A percentile compares a stretch with the other conserved stretches of the same genome.
Conservation (phyloP, 1,140 invertebrate genomes). For the Agrypnia vestita region DNA sequence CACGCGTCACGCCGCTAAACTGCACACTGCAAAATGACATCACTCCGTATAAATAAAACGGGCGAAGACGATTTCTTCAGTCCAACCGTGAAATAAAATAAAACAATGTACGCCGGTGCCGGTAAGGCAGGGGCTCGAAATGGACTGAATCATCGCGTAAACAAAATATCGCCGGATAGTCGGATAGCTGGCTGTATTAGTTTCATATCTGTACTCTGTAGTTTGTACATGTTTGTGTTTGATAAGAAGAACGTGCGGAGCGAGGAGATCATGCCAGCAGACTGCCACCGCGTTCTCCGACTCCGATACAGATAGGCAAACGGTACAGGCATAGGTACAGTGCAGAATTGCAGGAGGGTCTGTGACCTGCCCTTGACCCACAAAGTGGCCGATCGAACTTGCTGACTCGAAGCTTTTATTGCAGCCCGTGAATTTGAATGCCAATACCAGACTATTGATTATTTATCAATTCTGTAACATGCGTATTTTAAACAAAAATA, state of each 20-base stretch:
- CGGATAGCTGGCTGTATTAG: slow-evolving; percentile 12
- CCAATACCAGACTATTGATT: no score
- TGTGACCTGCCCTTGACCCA: slow-evolving; percentile 32
- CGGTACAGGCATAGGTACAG: not conserved
- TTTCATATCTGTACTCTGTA: slow-evolving; percentile 37
- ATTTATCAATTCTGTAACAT: no score
- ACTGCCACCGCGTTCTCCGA: not conserved
- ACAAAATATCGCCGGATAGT: slow-evolving; percentile 14
- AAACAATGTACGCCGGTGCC: slow-evolving; percentile 36
- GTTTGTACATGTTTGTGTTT: slow-evolving; percentile 28
- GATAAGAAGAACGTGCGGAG: not conserved
- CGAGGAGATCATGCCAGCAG: not conserved
- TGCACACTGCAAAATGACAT: slow-evolving; percentile 58
- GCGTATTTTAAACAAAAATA: no score
- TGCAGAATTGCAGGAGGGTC: not conserved
- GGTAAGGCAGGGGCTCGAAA: slow-evolving; percentile 15
- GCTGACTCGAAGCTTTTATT: not conserved
- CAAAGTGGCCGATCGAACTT: not conserved
- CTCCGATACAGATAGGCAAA: not conserved
- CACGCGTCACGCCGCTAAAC: slow-evolving; percentile 43
- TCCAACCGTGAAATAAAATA: slow-evolving; percentile 43
- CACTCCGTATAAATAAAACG: slow-evolving; percentile 55
- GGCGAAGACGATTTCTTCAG: slow-evolving; percentile 24
- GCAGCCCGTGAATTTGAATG: no score
- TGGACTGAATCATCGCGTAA: slow-evolving; percentile 26